Conservation (phyloP, 2,797 vertebrate genomes). For the Sarcophilus harrisii region DNA sequence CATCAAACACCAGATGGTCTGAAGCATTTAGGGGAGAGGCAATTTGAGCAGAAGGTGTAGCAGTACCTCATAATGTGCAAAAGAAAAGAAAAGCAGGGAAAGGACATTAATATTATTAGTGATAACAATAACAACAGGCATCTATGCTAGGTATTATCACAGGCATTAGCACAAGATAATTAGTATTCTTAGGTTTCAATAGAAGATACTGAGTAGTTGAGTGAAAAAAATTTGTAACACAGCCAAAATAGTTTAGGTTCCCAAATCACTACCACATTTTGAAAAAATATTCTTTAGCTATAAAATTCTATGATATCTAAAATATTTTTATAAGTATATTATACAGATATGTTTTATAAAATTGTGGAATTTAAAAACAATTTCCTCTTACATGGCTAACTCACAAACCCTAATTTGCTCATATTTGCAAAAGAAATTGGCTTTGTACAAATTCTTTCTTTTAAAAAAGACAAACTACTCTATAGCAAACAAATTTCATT, state of each 20-base stretch:
- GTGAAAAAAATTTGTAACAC: neutral
- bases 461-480: neutral
- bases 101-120: neutral
- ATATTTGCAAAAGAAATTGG: constrained; percentile 23
- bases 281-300: neutral
- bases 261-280: neutral
- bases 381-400: constrained; percentile 10
- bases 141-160: neutral
- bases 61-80: neutral
- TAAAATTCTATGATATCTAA: constrained; percentile 17
- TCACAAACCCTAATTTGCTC: constrained; percentile 46
- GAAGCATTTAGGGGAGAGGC: neutral
- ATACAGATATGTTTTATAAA: constrained; percentile 36
- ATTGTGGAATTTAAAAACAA: constrained; percentile 27
- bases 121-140: neutral
- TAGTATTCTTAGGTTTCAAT: neutral
- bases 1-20: neutral
- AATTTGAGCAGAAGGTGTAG: neutral
- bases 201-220: neutral
- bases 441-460: neutral
- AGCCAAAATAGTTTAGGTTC: neutral
- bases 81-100: neutral
- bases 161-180: neutral
- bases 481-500: neutral
- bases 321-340: constrained; percentile 51